Base-by-base conservation (phyloP, 2,888 invertebrate genomes). In the Andrena chrysosceles region DNA sequence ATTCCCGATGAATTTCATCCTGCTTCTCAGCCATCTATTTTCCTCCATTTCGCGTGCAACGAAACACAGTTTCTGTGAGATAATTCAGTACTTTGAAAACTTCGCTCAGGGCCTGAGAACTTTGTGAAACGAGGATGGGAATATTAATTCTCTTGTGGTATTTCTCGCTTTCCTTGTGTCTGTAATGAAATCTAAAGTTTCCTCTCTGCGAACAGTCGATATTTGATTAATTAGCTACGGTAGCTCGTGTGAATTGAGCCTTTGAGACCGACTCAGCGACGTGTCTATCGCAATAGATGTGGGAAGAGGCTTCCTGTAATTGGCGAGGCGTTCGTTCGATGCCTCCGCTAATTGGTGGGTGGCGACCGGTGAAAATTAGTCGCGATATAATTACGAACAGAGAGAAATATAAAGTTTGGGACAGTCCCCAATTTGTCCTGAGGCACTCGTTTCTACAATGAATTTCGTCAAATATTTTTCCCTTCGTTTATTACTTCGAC, bases 241-340 rank as follows among this genome's bases (percentile, higher is more conserved):
- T 31, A 54, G 56, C 70, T 68, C 76, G 76, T 76, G 81, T 70
- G 80, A 86, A 83, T 84, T 67, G 62, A 72, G 62, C 66, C 71
- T 81, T 56, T 59, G 77, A 69, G 85, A 81, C 77, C 66, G 66
- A 16, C 70, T 35, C 60, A 49, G 31, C 76, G 70, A 62, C 23
- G 64, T 62, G 16, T 74, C 72, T 68, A 77, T 72, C 73, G 80
- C 77, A 52, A 75, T 33, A 48, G 66, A 68, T 77, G 87, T 88
- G 87, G 85, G 88, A 88, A 88, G 88, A 80, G 62, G 62, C 71
- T 71, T 75, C 81, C 66, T 59, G 85, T 84, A 86, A 86, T 87
- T 83, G 85, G 81, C 85, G 78, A 73, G 62, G 59, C n/a, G 16
- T 63, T 71, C 71, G 76, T 87, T 87, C 85, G 88, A 83, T 75